These are phyloP conservation scores for Sminthopsis crassicaudata DNA, from an alignment of 2,113 vertebrate genomes.

Conservation along the genomic window DNA sequence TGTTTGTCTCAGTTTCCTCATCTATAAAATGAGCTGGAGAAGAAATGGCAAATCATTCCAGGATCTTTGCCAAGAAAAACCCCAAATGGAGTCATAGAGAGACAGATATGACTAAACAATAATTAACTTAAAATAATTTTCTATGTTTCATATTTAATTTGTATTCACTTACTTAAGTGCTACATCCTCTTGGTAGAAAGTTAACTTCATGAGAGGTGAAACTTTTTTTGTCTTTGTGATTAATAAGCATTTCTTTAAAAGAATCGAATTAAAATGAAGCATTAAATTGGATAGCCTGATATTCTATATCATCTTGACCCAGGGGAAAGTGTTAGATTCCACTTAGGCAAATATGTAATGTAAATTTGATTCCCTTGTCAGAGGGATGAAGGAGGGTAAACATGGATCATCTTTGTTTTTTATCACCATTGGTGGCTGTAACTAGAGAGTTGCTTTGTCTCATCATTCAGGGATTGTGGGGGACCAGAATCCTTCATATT, in stretches of 20 bases:
- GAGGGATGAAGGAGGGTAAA: background rate
- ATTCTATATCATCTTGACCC: background rate
- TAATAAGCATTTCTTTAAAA: background rate
- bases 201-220: background rate
- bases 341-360: background rate
- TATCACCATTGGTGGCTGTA: background rate
- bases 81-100: background rate
- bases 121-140: background rate
- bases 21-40: background rate
- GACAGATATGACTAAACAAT: too few species aligned
- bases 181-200: background rate
- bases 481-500: conserved; percentile 41
- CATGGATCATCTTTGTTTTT: background rate
- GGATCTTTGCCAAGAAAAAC: background rate
- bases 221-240: background rate
- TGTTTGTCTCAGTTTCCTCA: background rate
- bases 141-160: background rate
- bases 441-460: conserved; percentile 26
- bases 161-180: background rate
- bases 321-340: background rate
- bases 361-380: background rate
- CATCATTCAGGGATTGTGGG: background rate
- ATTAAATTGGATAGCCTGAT: background rate
- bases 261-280: background rate
- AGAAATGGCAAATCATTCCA: background rate